Base-by-base conservation (phyloP, 35 echinoderm and acorn worm species). In the Nesometra sesokonis region DNA sequence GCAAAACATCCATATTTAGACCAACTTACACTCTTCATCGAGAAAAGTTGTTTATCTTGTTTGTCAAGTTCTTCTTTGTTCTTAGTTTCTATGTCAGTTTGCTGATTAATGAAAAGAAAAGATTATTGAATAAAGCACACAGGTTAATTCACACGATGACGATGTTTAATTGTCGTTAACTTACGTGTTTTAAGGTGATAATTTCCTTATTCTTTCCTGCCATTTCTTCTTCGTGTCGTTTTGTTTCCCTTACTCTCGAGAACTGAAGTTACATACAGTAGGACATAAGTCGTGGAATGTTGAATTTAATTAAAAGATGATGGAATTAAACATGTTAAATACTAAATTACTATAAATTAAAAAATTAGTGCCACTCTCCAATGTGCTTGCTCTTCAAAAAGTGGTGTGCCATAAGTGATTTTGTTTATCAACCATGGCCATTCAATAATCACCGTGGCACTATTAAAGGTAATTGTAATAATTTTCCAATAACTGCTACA, bases 171-270 rank as follows among this genome's bases (percentile, higher is more conserved):
- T n/a, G n/a, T 40, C 39, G 17, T 21, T 8, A 77, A 94, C 96
- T 99, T 92, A 99, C 96, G 88, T 93, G 90, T 84, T 99, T 99
- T 47, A 99, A 82, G 0, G 86, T 87, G 0, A 99, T 84, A 7
- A 99, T 79, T 84, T 99, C 96, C 83, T 94, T 99, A 77, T 87
- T 90, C 78, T 90, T 91, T 3, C 84, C 78, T 17, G 90, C 84
- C 78, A 99, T 87, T 78, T 99, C 96, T 83, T 99, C 96, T 38
- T 94, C 96, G 37, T 99, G 96, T 85, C 91, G 92, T 80, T 99
- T 99, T 40, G 86, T 90, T 86, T 99, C 96, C 83, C 90, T 91
- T 83, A 99, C 87, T 85, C 96, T 90, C 40, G 86, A 91, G 84
- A 99, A 99, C 96, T 97, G 79, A 36, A 31, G 27, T 32, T 80